Base-by-base conservation (phyloP, 2,888 invertebrate species). In the Tenthredo distinguenda region DNA sequence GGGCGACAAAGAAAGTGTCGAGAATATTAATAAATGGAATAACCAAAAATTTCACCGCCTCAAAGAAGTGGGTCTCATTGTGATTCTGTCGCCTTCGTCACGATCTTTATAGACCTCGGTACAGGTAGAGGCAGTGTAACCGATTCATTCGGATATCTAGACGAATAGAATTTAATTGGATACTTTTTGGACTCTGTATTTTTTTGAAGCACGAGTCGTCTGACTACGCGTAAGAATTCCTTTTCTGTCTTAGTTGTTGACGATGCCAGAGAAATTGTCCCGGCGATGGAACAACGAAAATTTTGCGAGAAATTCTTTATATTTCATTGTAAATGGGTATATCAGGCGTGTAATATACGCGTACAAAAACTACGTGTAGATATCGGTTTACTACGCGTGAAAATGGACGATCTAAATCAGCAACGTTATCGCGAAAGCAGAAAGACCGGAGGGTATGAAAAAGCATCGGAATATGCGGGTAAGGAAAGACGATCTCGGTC, bases 1-100 rank as follows among this genome's bases (percentile, higher is more conserved):
- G 50, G 40, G n/a, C 55, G 26, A 77, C 77, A 34, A 77, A 9
- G 18, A 77, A 77, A 77, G 50, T 77, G 77, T 77, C 77, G 34
- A 77, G 34, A 77, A 34, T 47, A 47, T 77, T 55, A 55, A 50
- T n/a, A 10, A 55, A 31, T 18, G 34, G 18, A 2, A 50, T 34
- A 77, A 15, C 1, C 5, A 4, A 26, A 18, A 77, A 55, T 7
- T 55, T 77, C 7, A 12, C 31, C 9, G 34, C 9, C 34, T n/a
- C 34, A 50, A 5, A 26, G 5, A 34, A 34, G 15, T 26, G 15
- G 21, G 9, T 34, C 34, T 72, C 72, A 40, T 37, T 72, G 72
- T 37, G 26, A 62, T 26, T 21, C 62, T 62, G 9, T 26, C 62
- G 62, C 10, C 62, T 26, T 0, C 12, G 1, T 26, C 2, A 26